Evolutionary conservation across 2,888 invertebrate genomes (phyloP), one percentile per base, ranked within the genome.

Genomic region (Ectropis crepuscularia): DNA sequence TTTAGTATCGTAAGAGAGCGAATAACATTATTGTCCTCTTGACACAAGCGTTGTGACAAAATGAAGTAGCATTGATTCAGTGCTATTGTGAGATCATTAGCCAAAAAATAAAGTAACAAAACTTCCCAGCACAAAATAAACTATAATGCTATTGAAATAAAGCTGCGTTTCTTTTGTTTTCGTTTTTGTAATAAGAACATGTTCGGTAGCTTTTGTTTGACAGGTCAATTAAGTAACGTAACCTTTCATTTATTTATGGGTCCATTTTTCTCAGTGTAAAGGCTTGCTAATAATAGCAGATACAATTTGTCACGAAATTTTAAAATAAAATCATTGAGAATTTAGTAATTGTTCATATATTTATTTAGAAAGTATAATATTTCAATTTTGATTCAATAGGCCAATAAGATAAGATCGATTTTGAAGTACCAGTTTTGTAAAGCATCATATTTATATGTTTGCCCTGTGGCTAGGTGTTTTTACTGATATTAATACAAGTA

Each of bases 11-110:
- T 28, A 28, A 28, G 16, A 28, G 16, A 28, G 16, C 16, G 16
- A 28, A 28, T 28, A 28, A 28, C 16, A 28, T 1, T 28, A 28
- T 28, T 28, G 16, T 28, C 16, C 16, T 28, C 16, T 28, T 28
- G 4, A 86, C 82, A 80, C 70, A 69, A 73, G 73, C 73, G 75
- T 82, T 87, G 86, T 83, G 83, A 85, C 82, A 83, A 84, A 84
- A 81, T 76, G 80, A 9, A 73, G 78, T 75, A 67, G 75, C 81
- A 85, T 86, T 80, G 82, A 85, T 85, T 84, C 80, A 64, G 51
- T 60, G 51, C 10, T 59, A 64, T 59, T 55, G 60, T 53, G 49
- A 57, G 53, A 61, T 65, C 68, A 74, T 70, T 63, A 68, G 57
- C 57, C 59, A 67, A 70, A 67, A 70, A 72, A 72, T 68, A 72